These are phyloP conservation scores for Eupsilia transversa DNA, from an alignment of 2,888 invertebrate species.

Conservation along the genomic window DNA sequence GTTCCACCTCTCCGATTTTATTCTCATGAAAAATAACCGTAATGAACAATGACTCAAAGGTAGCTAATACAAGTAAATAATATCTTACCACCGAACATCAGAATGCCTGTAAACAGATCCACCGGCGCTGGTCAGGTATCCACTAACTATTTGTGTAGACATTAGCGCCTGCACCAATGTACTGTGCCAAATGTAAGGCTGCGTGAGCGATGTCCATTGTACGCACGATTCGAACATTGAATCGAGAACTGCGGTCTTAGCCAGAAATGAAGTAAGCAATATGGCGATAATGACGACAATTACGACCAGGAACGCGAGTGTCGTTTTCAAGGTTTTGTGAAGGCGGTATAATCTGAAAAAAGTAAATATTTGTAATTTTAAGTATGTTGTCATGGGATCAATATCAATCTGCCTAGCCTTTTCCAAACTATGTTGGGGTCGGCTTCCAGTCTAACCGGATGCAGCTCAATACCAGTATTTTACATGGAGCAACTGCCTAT, in stretches of 20 bases:
- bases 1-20: too few relatives aligned
- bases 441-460: too few relatives aligned
- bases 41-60: neutral
- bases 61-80: conserved; percentile 1
- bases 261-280: conserved; percentile 82
- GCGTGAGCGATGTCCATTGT: conserved; percentile 81
- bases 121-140: conserved; percentile 92
- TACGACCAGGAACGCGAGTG: conserved; percentile 82
- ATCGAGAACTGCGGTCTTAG: conserved; percentile 76
- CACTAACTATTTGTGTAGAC: conserved; percentile 92
- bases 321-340: conserved; percentile 86
- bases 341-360: conserved; percentile 88
- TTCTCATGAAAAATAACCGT: too few relatives aligned
- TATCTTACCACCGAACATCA: conserved; percentile 92
- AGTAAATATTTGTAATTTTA: conserved; percentile 2
- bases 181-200: conserved; percentile 91
- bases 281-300: conserved; percentile 80
- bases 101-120: conserved; percentile 92
- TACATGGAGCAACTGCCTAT: too few relatives aligned
- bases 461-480: too few relatives aligned
- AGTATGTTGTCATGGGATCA: neutral
- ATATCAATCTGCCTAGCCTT: too few relatives aligned
- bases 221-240: conserved; percentile 83
- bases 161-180: conserved; percentile 92
- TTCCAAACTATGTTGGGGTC: too few relatives aligned